phyloP scores from a whole-genome alignment of 53 echinoderm and acorn worm species.

The Holothuria scabra region DNA sequence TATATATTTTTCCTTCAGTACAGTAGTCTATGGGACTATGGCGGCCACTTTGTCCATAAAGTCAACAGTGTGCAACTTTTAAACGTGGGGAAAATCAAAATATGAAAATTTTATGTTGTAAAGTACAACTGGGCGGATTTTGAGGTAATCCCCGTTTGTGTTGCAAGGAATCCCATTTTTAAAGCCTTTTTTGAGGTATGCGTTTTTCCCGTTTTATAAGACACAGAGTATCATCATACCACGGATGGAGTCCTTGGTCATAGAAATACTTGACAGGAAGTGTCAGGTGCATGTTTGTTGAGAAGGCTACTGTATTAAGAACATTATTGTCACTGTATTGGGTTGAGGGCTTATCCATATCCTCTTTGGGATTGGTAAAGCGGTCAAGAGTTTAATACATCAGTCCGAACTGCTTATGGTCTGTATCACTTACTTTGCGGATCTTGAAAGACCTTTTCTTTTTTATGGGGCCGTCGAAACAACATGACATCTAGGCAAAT shows the following conservation, averaged over 20 bases:
- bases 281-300: conserved; percentile 14
- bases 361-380: not conserved
- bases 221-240: not conserved
- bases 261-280: not conserved
- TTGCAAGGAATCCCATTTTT: too few relatives aligned
- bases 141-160: too few relatives aligned
- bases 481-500: too few relatives aligned
- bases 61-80: too few relatives aligned
- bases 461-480: not conserved
- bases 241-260: conserved; percentile 8
- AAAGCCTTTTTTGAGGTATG: not conserved
- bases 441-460: not conserved
- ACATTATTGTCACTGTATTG: too few relatives aligned
- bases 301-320: not conserved
- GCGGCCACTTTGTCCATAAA: too few relatives aligned
- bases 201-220: not conserved
- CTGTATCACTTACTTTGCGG: not conserved
- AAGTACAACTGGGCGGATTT: too few relatives aligned
- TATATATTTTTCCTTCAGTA: too few relatives aligned
- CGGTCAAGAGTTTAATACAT: too few relatives aligned
- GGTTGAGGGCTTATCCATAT: not conserved
- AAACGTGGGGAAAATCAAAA: too few relatives aligned
- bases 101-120: too few relatives aligned
- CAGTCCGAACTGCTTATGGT: not conserved
- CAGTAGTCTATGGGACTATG: too few relatives aligned